A percentile compares a stretch with the other conserved stretches of the same genome.
These are phyloP conservation scores for Puma concolor DNA, from an alignment of 2,113 vertebrate genomes.

Conservation along the genomic window DNA sequence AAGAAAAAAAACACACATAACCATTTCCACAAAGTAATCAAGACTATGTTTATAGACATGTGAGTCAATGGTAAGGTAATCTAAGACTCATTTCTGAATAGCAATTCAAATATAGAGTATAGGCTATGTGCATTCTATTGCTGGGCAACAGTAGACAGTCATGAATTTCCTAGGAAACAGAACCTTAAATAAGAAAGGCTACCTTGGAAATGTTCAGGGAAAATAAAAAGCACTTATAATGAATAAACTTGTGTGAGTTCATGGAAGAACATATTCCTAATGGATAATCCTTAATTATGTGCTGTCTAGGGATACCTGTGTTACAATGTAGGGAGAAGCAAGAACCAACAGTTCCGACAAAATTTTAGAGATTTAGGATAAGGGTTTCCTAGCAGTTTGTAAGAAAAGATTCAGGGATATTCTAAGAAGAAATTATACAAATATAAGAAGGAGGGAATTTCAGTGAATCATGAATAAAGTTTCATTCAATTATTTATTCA, in stretches of 20 bases:
- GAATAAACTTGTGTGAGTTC: slow-evolving; percentile 14
- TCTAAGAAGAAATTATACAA: neutral
- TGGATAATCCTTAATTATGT: slow-evolving; percentile 39
- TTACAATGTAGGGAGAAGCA: neutral
- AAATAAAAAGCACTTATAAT: slow-evolving; percentile 36
- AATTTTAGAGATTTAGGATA: neutral
- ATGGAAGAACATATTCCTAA: slow-evolving; percentile 6
- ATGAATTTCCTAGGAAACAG: slow-evolving; percentile 57
- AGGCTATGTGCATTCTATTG: neutral
- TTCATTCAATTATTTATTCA: neutral
- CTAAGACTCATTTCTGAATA: slow-evolving; percentile 29
- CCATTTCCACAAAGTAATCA: slow-evolving; percentile 35
- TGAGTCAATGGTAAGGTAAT: neutral
- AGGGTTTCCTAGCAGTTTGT: neutral
- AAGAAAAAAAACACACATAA: neutral
- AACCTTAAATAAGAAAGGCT: slow-evolving; percentile 44
- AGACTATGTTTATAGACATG: slow-evolving; percentile 21
- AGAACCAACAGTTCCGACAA: neutral
- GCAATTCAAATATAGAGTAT: slow-evolving; percentile 14
- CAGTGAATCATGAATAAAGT: neutral
- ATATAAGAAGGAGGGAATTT: neutral
- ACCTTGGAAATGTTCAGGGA: slow-evolving; percentile 20
- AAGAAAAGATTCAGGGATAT: neutral
- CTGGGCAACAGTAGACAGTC: slow-evolving; percentile 23
- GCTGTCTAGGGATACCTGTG: neutral